phyloP scores from a whole-genome alignment of 2,797 vertebrate species.

The Rhinatrema bivittatum region DNA sequence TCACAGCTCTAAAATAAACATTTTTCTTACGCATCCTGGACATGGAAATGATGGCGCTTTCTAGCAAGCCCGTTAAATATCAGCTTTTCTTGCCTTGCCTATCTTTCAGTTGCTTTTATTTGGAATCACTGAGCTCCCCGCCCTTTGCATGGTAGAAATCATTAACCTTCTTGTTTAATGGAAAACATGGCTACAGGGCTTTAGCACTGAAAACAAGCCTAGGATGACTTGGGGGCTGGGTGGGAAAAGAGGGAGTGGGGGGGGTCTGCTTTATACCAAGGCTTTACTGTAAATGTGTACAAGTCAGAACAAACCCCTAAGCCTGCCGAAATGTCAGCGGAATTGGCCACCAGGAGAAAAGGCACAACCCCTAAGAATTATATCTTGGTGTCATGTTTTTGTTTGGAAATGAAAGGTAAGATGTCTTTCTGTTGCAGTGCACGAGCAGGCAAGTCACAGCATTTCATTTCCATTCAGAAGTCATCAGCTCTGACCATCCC shows the following conservation, averaged over 20 bases:
- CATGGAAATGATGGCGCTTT: too few relatives aligned
- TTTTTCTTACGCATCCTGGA: too few relatives aligned
- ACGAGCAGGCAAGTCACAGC: conserved; percentile 48
- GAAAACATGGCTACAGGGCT: conserved; percentile 21
- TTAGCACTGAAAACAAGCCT: background rate
- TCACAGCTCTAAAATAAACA: too few relatives aligned
- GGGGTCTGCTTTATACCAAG: conserved; percentile 14
- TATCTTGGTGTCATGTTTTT: conserved; percentile 18
- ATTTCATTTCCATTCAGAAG: conserved; percentile 69
- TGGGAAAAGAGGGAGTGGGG: background rate
- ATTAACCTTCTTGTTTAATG: conserved; percentile 51
- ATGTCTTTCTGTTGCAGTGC: conserved; percentile 34
- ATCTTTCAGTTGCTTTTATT: background rate
- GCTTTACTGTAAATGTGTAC: background rate
- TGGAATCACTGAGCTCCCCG: conserved; percentile 11
- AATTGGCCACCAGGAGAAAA: conserved; percentile 30
- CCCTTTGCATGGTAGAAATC: conserved; percentile 43
- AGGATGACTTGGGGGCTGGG: background rate
- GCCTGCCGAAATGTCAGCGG: conserved; percentile 3
- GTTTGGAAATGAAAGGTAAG: conserved; percentile 22
- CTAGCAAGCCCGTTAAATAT: too few relatives aligned
- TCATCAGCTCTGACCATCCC: conserved; percentile 67
- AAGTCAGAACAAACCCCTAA: background rate
- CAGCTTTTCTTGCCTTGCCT: rapidly evolving
- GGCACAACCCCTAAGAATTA: conserved; percentile 18